Percentiles rank a stretch among this genome's conserved stretches.
Evolutionary conservation across 2,113 vertebrate species (phyloP).

Genomic region (Melanerpes aurifrons): DNA sequence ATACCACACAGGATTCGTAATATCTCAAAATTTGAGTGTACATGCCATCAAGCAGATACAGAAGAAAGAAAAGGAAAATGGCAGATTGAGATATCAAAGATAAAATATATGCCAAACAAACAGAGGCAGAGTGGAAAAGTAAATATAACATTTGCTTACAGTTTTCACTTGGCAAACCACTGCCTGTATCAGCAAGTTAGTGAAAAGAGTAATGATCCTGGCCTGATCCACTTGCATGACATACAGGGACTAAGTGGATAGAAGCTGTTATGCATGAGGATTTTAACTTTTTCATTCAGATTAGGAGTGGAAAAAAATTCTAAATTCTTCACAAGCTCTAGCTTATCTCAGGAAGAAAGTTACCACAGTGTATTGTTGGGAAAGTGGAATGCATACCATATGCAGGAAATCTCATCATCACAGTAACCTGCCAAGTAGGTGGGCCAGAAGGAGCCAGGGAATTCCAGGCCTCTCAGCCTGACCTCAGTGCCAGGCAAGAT

Average conservation of each 20-base stretch:
- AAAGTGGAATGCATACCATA: background rate
- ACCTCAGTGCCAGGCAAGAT: too few species aligned
- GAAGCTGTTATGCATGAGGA: background rate
- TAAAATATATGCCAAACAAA: background rate
- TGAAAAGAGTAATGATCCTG: background rate
- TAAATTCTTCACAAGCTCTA: background rate
- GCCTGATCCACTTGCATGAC: background rate
- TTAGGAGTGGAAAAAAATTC: background rate
- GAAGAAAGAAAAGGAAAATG: background rate
- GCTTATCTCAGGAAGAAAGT: background rate
- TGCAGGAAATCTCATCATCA: background rate
- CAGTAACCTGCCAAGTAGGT: too few species aligned
- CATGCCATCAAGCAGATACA: background rate
- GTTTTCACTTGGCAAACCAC: constrained; percentile 9
- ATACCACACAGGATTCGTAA: background rate
- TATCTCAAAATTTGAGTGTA: background rate
- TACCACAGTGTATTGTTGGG: background rate
- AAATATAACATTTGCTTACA: constrained; percentile 16
- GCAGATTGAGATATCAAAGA: background rate
- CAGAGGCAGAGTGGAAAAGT: background rate
- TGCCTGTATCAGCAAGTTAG: background rate
- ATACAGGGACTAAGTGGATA: background rate
- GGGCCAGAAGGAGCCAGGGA: too few species aligned
- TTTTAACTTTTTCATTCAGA: background rate
- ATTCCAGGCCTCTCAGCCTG: too few species aligned